These are phyloP conservation scores for Epinotia brunnichana DNA, from an alignment of 2,888 invertebrate genomes.

Conservation along the genomic window DNA sequence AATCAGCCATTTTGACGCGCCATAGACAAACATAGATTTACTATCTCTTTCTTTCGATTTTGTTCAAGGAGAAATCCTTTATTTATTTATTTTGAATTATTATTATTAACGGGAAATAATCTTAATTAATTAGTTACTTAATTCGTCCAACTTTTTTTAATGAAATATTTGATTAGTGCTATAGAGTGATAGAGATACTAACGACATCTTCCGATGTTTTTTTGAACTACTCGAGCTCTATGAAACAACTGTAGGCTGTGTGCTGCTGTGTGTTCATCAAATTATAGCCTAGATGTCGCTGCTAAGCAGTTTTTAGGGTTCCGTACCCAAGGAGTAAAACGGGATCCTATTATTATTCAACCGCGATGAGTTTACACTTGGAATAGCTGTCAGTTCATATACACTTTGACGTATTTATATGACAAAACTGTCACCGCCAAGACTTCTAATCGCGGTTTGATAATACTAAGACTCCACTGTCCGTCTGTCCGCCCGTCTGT, in stretches of 20 bases:
- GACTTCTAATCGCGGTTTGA: no score
- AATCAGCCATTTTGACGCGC: slow-evolving; percentile 79
- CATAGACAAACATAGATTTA: slow-evolving; percentile 68
- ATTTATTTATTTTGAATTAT: neutral
- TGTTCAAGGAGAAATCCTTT: slow-evolving; percentile 39
- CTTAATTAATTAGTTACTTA: neutral
- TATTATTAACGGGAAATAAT: neutral
- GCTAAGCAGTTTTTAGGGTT: neutral
- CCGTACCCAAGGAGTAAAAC: no score
- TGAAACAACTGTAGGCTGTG: neutral
- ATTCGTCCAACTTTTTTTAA: neutral
- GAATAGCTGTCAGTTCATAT: no score
- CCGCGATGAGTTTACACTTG: no score
- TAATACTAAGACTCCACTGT: no score
- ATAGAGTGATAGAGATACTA: neutral
- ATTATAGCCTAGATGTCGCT: slow-evolving; percentile 17
- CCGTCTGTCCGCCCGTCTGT: no score
- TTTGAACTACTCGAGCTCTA: neutral
- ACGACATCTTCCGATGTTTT: neutral
- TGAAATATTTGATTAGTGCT: neutral
- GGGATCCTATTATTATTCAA: no score
- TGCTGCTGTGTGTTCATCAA: neutral
- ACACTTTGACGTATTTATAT: no score
- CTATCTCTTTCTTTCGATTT: slow-evolving; percentile 40
- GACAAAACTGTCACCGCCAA: no score